Evolutionary conservation across 2,888 invertebrate genomes (phyloP).

Genomic region (Leptogaster cylindrica): DNA sequence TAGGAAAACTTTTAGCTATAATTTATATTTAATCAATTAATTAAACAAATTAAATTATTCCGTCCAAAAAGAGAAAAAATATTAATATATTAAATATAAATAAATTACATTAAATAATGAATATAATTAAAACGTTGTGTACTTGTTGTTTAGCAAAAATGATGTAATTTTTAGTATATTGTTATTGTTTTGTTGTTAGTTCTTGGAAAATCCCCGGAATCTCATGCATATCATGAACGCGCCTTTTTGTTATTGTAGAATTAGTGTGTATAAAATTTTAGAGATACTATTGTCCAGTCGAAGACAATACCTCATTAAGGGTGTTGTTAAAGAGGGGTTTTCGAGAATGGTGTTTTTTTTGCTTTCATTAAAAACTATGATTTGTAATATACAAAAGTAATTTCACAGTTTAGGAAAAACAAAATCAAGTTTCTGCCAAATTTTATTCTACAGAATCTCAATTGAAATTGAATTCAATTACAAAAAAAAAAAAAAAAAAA

Average conservation of each 20-base stretch:
- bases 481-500: too few relatives aligned
- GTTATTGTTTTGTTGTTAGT: not conserved
- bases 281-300: constrained; percentile 27
- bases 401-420: not conserved
- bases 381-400: not conserved
- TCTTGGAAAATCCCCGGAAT: not conserved
- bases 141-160: constrained; percentile 1
- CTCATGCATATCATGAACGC: constrained; percentile 39
- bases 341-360: not conserved
- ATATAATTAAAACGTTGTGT: not conserved
- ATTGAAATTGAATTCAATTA: not conserved
- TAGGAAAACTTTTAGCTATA: constrained; percentile 23
- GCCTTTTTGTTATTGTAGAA: constrained; percentile 35
- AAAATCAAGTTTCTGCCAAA: not conserved
- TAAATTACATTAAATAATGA: constrained; percentile 15
- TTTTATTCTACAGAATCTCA: not conserved
- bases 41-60: constrained; percentile 40
- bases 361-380: not conserved
- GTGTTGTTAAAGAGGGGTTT: constrained; percentile 23
- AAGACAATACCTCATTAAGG: not conserved
- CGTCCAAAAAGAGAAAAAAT: constrained; percentile 32
- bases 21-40: constrained; percentile 34
- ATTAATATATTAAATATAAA: constrained; percentile 21
- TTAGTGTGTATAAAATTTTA: constrained; percentile 23
- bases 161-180: not conserved